Percentiles rank a stretch among this genome's conserved stretches.
phyloP scores from a whole-genome alignment of 2,888 invertebrate genomes.

The Drosophila stalkeri region DNA sequence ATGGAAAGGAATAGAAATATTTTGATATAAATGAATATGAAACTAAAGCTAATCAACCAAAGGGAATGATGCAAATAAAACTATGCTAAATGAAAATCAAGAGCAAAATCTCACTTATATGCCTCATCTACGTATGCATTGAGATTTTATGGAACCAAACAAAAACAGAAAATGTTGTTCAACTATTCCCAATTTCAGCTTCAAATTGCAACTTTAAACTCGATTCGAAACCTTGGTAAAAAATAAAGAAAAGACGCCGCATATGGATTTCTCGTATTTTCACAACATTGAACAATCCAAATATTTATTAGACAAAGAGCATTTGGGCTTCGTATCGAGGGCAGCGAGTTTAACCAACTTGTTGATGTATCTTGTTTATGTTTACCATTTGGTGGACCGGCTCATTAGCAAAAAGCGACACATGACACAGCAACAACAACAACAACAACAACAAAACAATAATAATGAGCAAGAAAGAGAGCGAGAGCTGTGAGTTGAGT shows the following conservation, averaged over 20 bases:
- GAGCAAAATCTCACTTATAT: background rate
- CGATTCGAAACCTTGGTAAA: background rate
- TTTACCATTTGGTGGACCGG: constrained; percentile 44
- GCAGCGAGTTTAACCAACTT: constrained; percentile 29
- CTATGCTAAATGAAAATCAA: background rate
- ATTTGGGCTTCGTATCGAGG: constrained; percentile 30
- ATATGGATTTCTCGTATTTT: background rate
- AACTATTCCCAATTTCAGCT: background rate
- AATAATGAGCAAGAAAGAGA: constrained; percentile 20
- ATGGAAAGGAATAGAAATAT: background rate
- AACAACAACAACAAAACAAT: constrained; percentile 39
- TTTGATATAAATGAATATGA: background rate
- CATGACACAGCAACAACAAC: constrained; percentile 46
- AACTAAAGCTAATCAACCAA: background rate
- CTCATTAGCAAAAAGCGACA: constrained; percentile 70
- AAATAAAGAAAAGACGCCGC: background rate
- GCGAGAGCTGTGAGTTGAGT: constrained; percentile 25
- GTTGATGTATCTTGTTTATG: constrained; percentile 44
- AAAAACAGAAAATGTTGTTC: background rate
- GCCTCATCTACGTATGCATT: background rate
- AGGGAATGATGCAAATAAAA: background rate
- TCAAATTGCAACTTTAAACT: background rate
- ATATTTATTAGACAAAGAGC: constrained; percentile 45
- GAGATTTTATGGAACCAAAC: background rate
- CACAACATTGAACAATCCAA: constrained; percentile 24